phyloP scores from a whole-genome alignment of 92 coral and sea anemone species.

The Isaurus tuberculatus region DNA sequence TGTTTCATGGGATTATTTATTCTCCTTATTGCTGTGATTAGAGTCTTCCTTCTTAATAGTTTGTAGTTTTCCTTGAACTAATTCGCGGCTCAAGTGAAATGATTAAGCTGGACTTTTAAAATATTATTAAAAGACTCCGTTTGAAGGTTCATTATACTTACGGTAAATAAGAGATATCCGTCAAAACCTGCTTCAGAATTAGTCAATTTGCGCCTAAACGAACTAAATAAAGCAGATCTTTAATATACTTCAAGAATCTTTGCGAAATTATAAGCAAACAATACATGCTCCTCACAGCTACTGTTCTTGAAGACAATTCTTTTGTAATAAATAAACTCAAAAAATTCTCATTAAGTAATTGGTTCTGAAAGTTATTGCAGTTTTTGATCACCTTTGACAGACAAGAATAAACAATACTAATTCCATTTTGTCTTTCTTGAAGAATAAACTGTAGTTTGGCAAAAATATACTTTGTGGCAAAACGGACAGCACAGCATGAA shows the following conservation, averaged over 20 bases:
- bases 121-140: conserved; percentile 33
- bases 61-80: conserved; percentile 8
- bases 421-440: conserved; percentile 19
- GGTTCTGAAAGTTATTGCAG: conserved; percentile 26
- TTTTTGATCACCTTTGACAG: conserved; percentile 23
- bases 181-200: conserved; percentile 1
- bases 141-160: conserved; percentile 8
- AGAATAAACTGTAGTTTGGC: conserved; percentile 21
- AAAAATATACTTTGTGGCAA: conserved; percentile 31
- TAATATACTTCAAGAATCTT: conserved; percentile 16
- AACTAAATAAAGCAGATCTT: conserved; percentile 12
- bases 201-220: conserved; percentile 33
- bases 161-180: conserved; percentile 47
- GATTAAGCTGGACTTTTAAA: conserved; percentile 3
- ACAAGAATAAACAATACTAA: neutral
- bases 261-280: neutral
- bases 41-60: conserved; percentile 38
- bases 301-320: conserved; percentile 15
- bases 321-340: conserved; percentile 27
- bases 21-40: conserved; percentile 3
- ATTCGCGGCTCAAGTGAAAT: conserved; percentile 41
- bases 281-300: neutral
- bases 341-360: conserved; percentile 32
- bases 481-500: neutral
- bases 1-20: neutral